Evolutionary conservation across 2,113 vertebrate species (phyloP), one percentile per base, ranked within the genome.

Genomic region (Tonatia bakeri): DNA sequence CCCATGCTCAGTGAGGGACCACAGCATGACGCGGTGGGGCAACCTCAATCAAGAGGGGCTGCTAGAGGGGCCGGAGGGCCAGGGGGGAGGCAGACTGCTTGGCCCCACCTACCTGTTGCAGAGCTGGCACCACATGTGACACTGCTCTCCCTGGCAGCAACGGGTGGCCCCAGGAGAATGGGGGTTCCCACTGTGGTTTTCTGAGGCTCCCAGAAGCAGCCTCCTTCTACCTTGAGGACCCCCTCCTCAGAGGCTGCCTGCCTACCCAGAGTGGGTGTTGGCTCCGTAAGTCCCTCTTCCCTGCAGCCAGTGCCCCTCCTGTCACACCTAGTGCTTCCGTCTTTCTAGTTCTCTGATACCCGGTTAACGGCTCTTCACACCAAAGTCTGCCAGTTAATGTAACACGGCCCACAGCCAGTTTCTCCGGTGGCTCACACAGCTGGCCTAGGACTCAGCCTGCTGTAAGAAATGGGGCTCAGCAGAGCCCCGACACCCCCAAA

Each of bases 221-320:
- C 64, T 70, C 0, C 0, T 0, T 17, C 33, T 3, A 10, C 33
- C 67, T 12, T 0, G 12, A 40, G 73, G 31, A 9, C 17, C 16
- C 16, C 33, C 65, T 36, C 33, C 28, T 40, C 36, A 1, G 16
- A 40, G 5, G 47, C n/a, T 33, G 31, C 11, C 3, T 3, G 3
- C 43, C 52, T 1, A n/a, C 19, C 8, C 75, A 56, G 40, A 61
- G 52, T n/a, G 38, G 8, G 5, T 7, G 15, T 15, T 0, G 24
- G 43, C 43, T 33, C 50, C 36, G 17, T 4, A 6, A 26, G 38
- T 19, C 40, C 3, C 45, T 4, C 72, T 43, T 33, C 26, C 72
- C 43, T 9, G 38, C 17, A 28, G 43, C 65, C 16, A 9, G n/a
- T 0, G 0, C 9, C 8, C 31, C 70, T 22, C 22, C 4, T 1